These are phyloP conservation scores for Oppia nitens DNA, from an alignment of 1,140 invertebrate genomes.

Conservation along the genomic window DNA sequence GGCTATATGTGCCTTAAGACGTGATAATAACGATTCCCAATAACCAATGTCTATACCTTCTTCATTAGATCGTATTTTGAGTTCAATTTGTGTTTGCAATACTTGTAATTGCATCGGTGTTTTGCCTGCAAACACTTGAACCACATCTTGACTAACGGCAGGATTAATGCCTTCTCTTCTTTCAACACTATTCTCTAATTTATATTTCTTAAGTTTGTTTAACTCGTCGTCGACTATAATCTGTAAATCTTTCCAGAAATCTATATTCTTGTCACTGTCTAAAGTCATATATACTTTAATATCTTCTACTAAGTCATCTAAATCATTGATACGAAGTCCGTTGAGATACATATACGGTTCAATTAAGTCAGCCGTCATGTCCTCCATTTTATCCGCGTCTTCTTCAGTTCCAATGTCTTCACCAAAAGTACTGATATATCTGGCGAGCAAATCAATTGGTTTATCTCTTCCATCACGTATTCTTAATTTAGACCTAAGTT, in stretches of 20 bases:
- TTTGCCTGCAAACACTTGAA: constrained; percentile 81
- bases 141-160: constrained; percentile 75
- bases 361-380: constrained; percentile 75
- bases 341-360: constrained; percentile 92
- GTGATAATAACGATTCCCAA: constrained; percentile 84
- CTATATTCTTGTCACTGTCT: constrained; percentile 53
- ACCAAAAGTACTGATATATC: constrained; percentile 60
- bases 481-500: constrained; percentile 37
- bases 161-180: constrained; percentile 82
- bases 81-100: constrained; percentile 68
- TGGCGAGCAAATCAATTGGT: constrained; percentile 90
- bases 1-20: constrained; percentile 90
- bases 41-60: constrained; percentile 89
- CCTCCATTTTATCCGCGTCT: constrained; percentile 19
- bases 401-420: constrained; percentile 3
- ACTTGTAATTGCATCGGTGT: constrained; percentile 63
- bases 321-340: constrained; percentile 70
- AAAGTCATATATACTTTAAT: constrained; percentile 55
- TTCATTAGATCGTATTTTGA: constrained; percentile 60
- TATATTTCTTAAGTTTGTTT: constrained; percentile 53
- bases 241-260: constrained; percentile 94
- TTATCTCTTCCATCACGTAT: constrained; percentile 92
- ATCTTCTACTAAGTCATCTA: constrained; percentile 94
- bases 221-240: constrained; percentile 91
- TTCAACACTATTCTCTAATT: constrained; percentile 29